Evolutionary conservation across 2,888 invertebrate species (phyloP), one percentile per base, ranked within the genome.

Genomic region (Peribatodes rhomboidaria): DNA sequence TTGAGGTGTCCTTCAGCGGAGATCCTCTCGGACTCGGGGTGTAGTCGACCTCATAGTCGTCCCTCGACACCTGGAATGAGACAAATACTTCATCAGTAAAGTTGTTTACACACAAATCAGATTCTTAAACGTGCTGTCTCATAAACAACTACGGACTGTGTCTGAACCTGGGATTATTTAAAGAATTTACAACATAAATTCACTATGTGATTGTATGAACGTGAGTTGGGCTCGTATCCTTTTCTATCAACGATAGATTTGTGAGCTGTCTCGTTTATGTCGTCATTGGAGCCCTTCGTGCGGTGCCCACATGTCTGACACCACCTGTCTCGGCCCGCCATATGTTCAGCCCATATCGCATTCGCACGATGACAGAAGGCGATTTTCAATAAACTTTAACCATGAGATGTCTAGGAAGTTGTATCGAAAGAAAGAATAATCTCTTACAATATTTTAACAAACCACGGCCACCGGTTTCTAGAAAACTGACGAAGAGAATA

Each of bases 11-110:
- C 75, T 93, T 93, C 66, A 92, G 70, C 1, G 92, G 93, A 60
- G 92, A 92, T 18, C 89, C 90, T 76, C 92, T 80, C 1, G 91
- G 88, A 68, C 92, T 92, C 54, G 84, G 86, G 69, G 80, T 90
- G 87, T 88, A 89, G 79, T 91, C 91, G 39, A 87, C 77, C 69
- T 92, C 92, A 81, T 90, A 90, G 79, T 92, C 92, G 67, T 93
- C 93, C 73, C 92, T 80, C 74, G 93, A 92, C 79, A 92, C 88
- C 93, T 92, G 92, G 55, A 90, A 89, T 70, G 75, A 83, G 61
- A 83, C 61, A 79, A 82, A 66, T 44, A 18, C 54, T 53, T 41
- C 55, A 75, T 74, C 64, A 70, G 49, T 4, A 41, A 55, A 16
- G 14, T 56, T 61, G 64, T 77, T 71, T 80, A 56, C 63, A 58